Evolutionary conservation across 2,797 vertebrate genomes (phyloP).

Genomic region (Ctenochaetus hawaiiensis): DNA sequence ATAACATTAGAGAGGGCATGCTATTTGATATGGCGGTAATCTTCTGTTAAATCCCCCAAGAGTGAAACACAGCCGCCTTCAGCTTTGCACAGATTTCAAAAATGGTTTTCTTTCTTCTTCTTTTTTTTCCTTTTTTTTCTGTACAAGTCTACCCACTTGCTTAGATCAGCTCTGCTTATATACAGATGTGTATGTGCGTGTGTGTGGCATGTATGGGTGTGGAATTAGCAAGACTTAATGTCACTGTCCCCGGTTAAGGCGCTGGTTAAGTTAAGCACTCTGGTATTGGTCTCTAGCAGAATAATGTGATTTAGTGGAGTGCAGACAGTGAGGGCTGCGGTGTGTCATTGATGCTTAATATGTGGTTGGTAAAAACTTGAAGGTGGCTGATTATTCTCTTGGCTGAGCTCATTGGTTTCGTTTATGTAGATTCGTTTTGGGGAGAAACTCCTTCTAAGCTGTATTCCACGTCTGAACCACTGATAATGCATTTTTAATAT

Average conservation of each 20-base stretch:
- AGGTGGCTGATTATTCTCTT: conserved; percentile 46
- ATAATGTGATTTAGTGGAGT: conserved; percentile 63
- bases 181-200: conserved; percentile 17
- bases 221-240: conserved; percentile 76
- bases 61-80: conserved; percentile 68
- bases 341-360: conserved; percentile 47
- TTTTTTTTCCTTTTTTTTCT: conserved; percentile 23
- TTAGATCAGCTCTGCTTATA: conserved; percentile 42
- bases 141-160: conserved; percentile 37
- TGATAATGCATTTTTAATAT: conserved; percentile 13
- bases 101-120: conserved; percentile 38
- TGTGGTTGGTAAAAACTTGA: conserved; percentile 51
- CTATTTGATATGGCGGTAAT: conserved; percentile 77
- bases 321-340: conserved; percentile 40
- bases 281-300: conserved; percentile 47
- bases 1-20: conserved; percentile 72
- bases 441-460: conserved; percentile 21
- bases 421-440: conserved; percentile 50
- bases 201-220: conserved; percentile 50
- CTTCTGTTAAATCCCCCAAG: conserved; percentile 77
- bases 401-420: conserved; percentile 52
- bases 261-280: conserved; percentile 55
- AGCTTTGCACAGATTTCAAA: conserved; percentile 68
- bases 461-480: conserved; percentile 18
- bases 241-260: conserved; percentile 65